A percentile compares a stretch with the other conserved stretches of the same genome.
phyloP scores from a whole-genome alignment of 64 coral and sea anemone species.

The Montipora sp. region DNA sequence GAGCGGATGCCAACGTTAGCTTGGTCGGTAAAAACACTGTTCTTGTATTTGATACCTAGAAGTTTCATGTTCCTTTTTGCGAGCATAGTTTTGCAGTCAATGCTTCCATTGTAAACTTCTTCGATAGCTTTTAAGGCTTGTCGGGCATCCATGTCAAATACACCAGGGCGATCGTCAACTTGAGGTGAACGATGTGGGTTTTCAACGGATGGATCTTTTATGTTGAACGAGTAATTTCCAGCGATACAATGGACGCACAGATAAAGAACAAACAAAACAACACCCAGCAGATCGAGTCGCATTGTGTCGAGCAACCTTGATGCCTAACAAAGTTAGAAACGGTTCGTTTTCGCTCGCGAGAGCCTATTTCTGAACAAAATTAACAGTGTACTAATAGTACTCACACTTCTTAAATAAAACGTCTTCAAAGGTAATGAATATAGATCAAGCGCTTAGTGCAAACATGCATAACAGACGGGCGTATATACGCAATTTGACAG shows the following conservation, averaged over 20 bases:
- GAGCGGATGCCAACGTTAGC: constrained; percentile 80
- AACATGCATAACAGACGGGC: neutral
- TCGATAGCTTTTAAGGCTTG: constrained; percentile 76
- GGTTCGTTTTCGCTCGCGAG: neutral
- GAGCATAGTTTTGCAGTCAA: constrained; percentile 79
- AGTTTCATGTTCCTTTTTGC: constrained; percentile 77
- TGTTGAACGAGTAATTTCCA: neutral
- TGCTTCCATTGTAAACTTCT: constrained; percentile 69
- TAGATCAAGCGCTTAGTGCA: neutral
- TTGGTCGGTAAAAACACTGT: constrained; percentile 77
- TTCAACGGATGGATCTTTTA: constrained; percentile 63
- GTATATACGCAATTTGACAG: neutral
- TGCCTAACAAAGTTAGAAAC: neutral
- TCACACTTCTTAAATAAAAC: constrained; percentile 18
- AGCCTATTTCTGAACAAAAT: neutral
- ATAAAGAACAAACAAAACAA: neutral
- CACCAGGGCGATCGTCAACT: constrained; percentile 53
- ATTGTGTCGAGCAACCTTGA: neutral
- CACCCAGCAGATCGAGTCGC: neutral
- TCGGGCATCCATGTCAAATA: constrained; percentile 82
- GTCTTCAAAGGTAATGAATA: neutral
- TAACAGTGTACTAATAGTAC: neutral
- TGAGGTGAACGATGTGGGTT: constrained; percentile 68
- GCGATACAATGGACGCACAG: neutral
- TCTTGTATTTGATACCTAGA: constrained; percentile 79